These are phyloP conservation scores for Stictocephala bisonia DNA, from an alignment of 2,888 invertebrate species.

Conservation along the genomic window DNA sequence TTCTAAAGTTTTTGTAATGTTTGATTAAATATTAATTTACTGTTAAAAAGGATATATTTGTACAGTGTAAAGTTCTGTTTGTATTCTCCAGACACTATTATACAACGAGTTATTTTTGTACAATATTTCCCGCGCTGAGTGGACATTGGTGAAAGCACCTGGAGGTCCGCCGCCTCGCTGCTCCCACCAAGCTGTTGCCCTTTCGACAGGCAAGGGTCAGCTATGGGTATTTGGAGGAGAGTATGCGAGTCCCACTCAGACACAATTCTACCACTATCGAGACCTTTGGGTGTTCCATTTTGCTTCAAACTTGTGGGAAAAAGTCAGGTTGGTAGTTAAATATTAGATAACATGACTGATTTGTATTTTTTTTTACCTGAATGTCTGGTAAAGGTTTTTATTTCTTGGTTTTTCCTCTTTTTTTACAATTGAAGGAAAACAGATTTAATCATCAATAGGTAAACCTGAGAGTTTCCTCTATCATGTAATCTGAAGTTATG, in stretches of 20 bases:
- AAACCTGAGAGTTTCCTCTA: no score
- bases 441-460: no score
- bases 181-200: slow-evolving; percentile 86
- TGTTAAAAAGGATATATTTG: neutral
- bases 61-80: neutral
- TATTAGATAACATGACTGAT: no score
- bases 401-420: no score
- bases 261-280: slow-evolving; percentile 93
- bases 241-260: slow-evolving; percentile 88
- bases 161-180: slow-evolving; percentile 90
- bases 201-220: slow-evolving; percentile 79
- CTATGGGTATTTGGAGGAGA: slow-evolving; percentile 91
- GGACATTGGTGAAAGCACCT: slow-evolving; percentile 84
- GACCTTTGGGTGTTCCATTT: slow-evolving; percentile 91
- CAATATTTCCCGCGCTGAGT: slow-evolving; percentile 81
- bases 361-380: no score
- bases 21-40: neutral
- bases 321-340: slow-evolving; percentile 71
- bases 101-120: slow-evolving; percentile 89
- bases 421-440: no score
- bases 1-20: neutral
- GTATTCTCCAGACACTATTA: slow-evolving; percentile 75
- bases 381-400: no score
- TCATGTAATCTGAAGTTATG: no score
- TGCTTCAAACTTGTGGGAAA: slow-evolving; percentile 84